phyloP scores from a whole-genome alignment of 1,140 invertebrate genomes.

The Conus ventricosus region DNA sequence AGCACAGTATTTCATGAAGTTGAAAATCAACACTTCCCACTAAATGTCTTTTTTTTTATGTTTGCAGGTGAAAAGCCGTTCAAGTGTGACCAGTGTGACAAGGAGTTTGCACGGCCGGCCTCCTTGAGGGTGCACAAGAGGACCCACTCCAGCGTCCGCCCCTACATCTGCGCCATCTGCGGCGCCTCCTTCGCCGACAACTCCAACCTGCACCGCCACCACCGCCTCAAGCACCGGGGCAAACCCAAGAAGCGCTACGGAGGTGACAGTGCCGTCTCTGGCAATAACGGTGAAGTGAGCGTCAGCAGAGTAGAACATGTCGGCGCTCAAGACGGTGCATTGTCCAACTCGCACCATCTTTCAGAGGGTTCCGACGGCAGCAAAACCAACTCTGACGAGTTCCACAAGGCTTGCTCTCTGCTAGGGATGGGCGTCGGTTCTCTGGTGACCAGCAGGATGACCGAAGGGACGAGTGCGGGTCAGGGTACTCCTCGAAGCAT shows the following conservation, averaged over 20 bases:
- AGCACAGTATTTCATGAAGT: no score
- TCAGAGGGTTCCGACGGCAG: background rate
- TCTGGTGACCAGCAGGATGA: background rate
- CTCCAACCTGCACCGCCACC: conserved; percentile 28
- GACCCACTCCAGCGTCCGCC: conserved; percentile 26
- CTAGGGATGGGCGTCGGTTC: background rate
- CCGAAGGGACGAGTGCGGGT: no score
- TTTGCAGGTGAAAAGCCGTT: conserved; percentile 23
- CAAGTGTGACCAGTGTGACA: conserved; percentile 32
- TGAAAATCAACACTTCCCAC: background rate
- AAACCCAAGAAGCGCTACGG: background rate
- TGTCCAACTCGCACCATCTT: background rate
- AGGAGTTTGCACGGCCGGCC: conserved; percentile 23
- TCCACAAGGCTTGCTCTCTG: background rate
- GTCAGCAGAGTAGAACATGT: background rate
- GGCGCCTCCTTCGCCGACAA: conserved; percentile 18
- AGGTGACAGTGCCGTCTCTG: background rate
- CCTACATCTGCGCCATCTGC: conserved; percentile 27
- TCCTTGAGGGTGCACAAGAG: conserved; percentile 9
- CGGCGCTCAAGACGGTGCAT: background rate
- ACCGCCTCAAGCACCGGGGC: conserved; percentile 4
- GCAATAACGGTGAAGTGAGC: background rate
- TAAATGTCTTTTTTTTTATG: background rate
- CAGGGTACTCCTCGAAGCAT: background rate
- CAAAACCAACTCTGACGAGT: background rate